phyloP scores from a whole-genome alignment of 2,797 vertebrate species.

The Austrolebias charrua region DNA sequence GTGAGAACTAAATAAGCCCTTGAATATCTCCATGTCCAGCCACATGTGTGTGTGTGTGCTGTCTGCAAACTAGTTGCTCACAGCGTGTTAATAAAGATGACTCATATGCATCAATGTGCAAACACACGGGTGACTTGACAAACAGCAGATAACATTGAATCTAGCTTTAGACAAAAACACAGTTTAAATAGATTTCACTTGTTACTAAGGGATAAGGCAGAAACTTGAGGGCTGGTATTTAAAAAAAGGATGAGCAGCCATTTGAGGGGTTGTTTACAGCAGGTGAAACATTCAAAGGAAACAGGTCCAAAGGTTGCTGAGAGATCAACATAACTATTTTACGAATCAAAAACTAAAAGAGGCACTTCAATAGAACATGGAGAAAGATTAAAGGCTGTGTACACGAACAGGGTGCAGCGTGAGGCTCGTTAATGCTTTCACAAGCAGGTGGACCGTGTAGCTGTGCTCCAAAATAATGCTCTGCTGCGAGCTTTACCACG shows the following conservation, averaged over 20 bases:
- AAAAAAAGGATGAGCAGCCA: constrained; percentile 25
- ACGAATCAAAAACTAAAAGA: constrained; percentile 48
- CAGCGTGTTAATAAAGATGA: constrained; percentile 39
- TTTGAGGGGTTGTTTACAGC: constrained; percentile 37
- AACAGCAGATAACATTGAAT: constrained; percentile 11
- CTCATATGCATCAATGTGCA: constrained; percentile 30
- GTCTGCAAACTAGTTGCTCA: constrained; percentile 39
- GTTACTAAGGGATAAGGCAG: constrained; percentile 57
- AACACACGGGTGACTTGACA: neutral
- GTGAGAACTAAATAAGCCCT: constrained; percentile 39
- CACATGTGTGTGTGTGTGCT: constrained; percentile 13
- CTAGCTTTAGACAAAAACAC: constrained; percentile 2
- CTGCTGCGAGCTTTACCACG: constrained; percentile 2
- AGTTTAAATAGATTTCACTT: neutral
- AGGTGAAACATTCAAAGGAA: constrained; percentile 55
- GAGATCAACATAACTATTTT: constrained; percentile 25
- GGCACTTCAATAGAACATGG: constrained; percentile 71
- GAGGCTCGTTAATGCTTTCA: constrained; percentile 19
- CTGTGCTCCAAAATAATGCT: neutral
- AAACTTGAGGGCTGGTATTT: constrained; percentile 42
- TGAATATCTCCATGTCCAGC: constrained; percentile 38
- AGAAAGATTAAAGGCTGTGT: constrained; percentile 23
- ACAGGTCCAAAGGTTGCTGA: constrained; percentile 57
- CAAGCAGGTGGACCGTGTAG: neutral
- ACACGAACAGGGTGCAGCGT: constrained; percentile 23